A percentile compares a stretch with the other conserved stretches of the same genome.
Evolutionary conservation across 2,113 vertebrate genomes (phyloP).

Genomic region (Cathartes aura): DNA sequence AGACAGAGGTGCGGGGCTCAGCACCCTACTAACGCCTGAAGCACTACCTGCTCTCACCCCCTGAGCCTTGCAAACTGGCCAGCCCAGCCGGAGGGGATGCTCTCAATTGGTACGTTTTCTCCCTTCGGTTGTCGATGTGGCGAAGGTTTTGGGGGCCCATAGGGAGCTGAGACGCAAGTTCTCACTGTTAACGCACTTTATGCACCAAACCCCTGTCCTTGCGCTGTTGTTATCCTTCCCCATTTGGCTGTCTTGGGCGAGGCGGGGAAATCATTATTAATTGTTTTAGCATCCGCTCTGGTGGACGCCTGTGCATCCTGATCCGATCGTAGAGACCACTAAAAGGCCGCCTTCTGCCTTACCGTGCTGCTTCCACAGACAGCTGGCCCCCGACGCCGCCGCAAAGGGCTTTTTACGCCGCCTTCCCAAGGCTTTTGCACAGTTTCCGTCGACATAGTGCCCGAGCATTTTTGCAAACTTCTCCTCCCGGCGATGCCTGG

Average conservation of each 20-base stretch:
- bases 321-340: background rate
- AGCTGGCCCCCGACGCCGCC: fast-evolving
- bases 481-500: background rate
- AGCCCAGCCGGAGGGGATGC: background rate
- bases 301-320: background rate
- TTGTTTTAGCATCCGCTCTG: background rate
- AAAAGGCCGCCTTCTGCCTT: background rate
- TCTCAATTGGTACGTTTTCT: fast-evolving
- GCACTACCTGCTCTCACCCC: fast-evolving
- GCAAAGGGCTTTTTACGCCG: background rate
- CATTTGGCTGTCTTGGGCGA: background rate
- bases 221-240: fast-evolving
- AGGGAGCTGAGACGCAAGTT: background rate
- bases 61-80: background rate
- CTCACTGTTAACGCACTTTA: fast-evolving
- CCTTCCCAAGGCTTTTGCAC: background rate
- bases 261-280: background rate
- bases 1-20: background rate
- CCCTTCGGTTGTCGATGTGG: fast-evolving
- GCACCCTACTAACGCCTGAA: fast-evolving
- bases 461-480: background rate
- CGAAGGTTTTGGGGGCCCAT: background rate
- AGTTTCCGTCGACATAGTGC: fast-evolving
- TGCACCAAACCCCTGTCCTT: background rate
- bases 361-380: background rate